phyloP scores from a whole-genome alignment of 2,888 invertebrate genomes.

The Dolichomitus sp. region DNA sequence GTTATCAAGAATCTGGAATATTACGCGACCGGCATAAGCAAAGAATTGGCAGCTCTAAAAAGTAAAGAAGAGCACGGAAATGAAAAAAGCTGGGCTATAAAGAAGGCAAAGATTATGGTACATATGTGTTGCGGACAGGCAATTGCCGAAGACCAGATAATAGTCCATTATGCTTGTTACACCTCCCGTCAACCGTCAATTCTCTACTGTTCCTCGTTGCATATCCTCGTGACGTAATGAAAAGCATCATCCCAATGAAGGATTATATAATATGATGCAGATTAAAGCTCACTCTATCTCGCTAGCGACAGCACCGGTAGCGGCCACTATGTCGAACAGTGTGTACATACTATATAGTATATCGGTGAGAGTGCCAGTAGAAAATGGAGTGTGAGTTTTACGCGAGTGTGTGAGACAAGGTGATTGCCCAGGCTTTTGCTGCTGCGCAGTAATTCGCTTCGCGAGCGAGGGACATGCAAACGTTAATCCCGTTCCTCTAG shows the following conservation, averaged over 20 bases:
- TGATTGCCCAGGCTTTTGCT: constrained; percentile 17
- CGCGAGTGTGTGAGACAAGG: background rate
- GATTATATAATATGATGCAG: constrained; percentile 77
- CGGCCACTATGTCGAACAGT: constrained; percentile 8
- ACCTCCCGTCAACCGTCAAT: background rate
- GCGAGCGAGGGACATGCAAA: constrained; percentile 19
- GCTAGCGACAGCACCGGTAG: constrained; percentile 37
- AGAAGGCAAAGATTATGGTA: background rate
- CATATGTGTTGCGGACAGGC: background rate
- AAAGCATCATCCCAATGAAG: constrained; percentile 78
- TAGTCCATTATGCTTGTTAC: constrained; percentile 14
- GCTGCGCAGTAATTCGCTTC: constrained; percentile 18
- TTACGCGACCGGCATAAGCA: too few relatives aligned
- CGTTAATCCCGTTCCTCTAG: constrained; percentile 44
- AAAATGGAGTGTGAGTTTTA: background rate
- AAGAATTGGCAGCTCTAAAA: background rate
- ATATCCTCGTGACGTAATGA: constrained; percentile 72
- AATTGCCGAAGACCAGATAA: background rate
- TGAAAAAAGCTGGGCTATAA: background rate
- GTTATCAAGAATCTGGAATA: background rate
- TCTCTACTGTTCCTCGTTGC: background rate
- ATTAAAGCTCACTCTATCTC: constrained; percentile 75
- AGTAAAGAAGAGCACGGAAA: background rate
- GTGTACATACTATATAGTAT: background rate
- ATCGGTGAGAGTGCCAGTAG: constrained; percentile 5